Percentiles rank a stretch among this genome's conserved stretches.
These are phyloP conservation scores for Phalacrocorax carbo DNA, from an alignment of 2,113 vertebrate genomes.

Conservation along the genomic window DNA sequence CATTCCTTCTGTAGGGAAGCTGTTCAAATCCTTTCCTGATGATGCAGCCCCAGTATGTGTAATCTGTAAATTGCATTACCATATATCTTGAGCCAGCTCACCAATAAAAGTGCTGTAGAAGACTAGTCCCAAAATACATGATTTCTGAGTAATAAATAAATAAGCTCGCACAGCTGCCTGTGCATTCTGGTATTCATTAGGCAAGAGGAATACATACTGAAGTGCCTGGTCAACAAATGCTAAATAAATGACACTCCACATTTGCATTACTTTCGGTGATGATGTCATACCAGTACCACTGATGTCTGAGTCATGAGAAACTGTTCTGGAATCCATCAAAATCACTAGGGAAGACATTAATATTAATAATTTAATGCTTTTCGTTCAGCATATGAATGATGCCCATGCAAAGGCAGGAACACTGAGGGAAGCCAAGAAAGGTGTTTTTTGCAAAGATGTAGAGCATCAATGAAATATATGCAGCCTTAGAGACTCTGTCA, in stretches of 20 bases:
- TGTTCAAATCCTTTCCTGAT: neutral
- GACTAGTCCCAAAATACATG: neutral
- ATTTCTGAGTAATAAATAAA: neutral
- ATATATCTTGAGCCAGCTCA: neutral
- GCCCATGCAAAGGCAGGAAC: neutral
- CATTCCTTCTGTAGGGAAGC: neutral
- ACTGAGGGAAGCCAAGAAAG: neutral
- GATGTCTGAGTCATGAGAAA: neutral
- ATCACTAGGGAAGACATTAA: neutral
- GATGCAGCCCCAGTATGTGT: neutral
- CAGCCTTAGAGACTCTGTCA: neutral
- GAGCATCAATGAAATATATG: neutral
- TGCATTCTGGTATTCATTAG: neutral
- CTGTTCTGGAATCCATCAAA: neutral
- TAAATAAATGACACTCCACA: neutral
- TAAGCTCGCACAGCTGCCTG: neutral
- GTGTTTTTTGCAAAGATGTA: neutral
- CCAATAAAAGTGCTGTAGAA: neutral
- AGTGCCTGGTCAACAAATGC: neutral
- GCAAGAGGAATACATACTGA: neutral
- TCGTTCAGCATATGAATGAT: neutral
- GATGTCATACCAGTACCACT: neutral
- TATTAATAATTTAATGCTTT: neutral
- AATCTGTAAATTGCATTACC: neutral
- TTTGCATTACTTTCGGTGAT: neutral